Base-by-base conservation (phyloP, 1,140 invertebrate species). In the Bombus vancouverensis region DNA sequence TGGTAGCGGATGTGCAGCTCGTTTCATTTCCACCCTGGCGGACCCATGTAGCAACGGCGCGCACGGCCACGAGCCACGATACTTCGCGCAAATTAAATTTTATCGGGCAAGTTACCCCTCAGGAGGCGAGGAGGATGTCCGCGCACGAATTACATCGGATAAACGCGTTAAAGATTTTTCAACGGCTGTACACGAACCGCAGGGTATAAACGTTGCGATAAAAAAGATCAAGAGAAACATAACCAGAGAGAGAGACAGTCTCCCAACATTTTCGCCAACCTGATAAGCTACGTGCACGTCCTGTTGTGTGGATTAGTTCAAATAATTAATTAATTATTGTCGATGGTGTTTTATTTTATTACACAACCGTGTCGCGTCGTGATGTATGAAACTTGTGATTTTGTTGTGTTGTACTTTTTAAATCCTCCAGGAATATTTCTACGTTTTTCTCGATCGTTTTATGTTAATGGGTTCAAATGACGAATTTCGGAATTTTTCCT, bases 51-150 rank as follows among this genome's bases (percentile, higher is more conserved):
- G 25, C 65, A 57, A 53, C 57, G 39, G 44, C 28, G 81, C 74
- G 18, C 79, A 80, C 34, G 18, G 0, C 18, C 47, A 53, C 59
- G 44, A 73, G 42, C 42, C 81, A n/a, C 39, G 66, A 66, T 83
- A 83, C 84, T 75, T 82, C 28, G 73, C 10, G 68, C 85, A 87
- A 90, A 90, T 90, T 89, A 89, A 90, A 90, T 90, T 90, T 90
- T 85, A 90, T 89, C 66, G 85, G 85, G 12, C 70, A 90, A 90
- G 77, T 85, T 85, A 47, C 59, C 70, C 53, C 74, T 22, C 78
- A 53, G 18, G 47, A 53, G 47, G 47, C 18, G 12, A 37, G 44
- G n/a, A 53, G 77, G 62, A 75, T 42, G 81, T 73, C 66, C 34
- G 44, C 34, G 57, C 66, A 37, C 65, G 83, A 89, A 89, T 88